Base-by-base conservation (phyloP, 2,888 invertebrate genomes). In the Hydrotaea diabolus region DNA sequence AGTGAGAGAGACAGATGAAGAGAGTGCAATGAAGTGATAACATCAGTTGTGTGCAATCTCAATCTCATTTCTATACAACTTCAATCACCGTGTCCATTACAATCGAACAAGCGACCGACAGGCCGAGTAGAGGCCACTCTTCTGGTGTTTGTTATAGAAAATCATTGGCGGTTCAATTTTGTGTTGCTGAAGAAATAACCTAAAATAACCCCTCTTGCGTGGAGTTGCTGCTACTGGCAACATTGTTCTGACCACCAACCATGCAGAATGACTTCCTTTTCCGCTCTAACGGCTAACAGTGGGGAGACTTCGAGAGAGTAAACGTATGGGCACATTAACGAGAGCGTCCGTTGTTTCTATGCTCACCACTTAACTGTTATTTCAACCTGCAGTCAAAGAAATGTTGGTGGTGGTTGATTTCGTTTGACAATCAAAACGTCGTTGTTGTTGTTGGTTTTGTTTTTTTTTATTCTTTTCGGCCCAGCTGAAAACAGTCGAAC, bases 401-500 rank as follows among this genome's bases (percentile, higher is more conserved):
- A n/a, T 64, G 64, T 7, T 66, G 46, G 46, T 85, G 85, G 82
- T 85, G 59, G 78, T 46, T 69, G 46, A 17, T 59, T 62, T 84
- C 64, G 71, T 46, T 46, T 76, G 49, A 15, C 39, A 55, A 66
- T 57, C 79, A 82, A 79, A 71, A 64, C 36, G 19, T 55, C 31
- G 31, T 31, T 31, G n/a, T n/a, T n/a, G n/a, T n/a, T n/a, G n/a
- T n/a, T n/a, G n/a, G n/a, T n/a, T n/a, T n/a, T n/a, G n/a, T 31
- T 31, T 31, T 31, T 57, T 72, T 55, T 3, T 9, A 11, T 39
- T 62, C 80, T 26, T 23, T 69, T 69, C 17, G 43, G 74, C 31
- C 39, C 59, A 82, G 79, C 62, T 62, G 71, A 85, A 80, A 85
- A 82, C 85, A 85, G 85, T 85, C 82, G 77, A 69, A 71, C 69